Base-by-base conservation (phyloP, 92 coral and sea anemone genomes). In the Parazoanthus atlanticus region DNA sequence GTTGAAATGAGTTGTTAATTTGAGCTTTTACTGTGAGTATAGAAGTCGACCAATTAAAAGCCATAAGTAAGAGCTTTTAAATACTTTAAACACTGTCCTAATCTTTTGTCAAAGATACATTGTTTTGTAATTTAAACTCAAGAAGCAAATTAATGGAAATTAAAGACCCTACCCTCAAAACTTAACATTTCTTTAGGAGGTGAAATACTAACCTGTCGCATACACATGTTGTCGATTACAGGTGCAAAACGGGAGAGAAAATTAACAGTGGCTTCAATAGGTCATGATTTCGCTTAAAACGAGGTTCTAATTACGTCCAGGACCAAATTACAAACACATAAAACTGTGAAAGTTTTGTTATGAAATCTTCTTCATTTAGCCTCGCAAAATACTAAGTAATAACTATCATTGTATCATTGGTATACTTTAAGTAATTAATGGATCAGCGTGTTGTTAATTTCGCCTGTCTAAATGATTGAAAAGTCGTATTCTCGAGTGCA, bases 131-230 rank as follows among this genome's bases (percentile, higher is more conserved):
- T 82, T 82, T 40, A 82, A 36, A 61, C 58, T 34, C 61, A 38
- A 31, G 86, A 25, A 82, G 86, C 65, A 19, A 65, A 82, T 65
- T 82, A 82, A 25, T 13, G 54, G 70, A 0, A 82, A 82, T 82
- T 82, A 36, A 64, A 82, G 47, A 61, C 58, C 56, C 19, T 10
- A 23, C 52, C 52, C 30, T 10, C 28, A 36, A 82, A 82, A 33
- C 38, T 74, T 6, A 31, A 30, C n/a, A 33, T 81, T 61, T 81
- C 70, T 82, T 31, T 38, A 61, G 34, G 47, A 40, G 34, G 77
- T 19, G 77, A 73, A 36, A 3, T 3, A 0, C 30, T 25, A 23
- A 49, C 56, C 19, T 34, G 25, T 58, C n/a, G 23, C 74, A 23
- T 46, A 10, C 54, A 82, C 75, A 82, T 15, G 61, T 19, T 34